Conservation (phyloP, 2,113 vertebrate species). For the Oncorhynchus clarkii region DNA sequence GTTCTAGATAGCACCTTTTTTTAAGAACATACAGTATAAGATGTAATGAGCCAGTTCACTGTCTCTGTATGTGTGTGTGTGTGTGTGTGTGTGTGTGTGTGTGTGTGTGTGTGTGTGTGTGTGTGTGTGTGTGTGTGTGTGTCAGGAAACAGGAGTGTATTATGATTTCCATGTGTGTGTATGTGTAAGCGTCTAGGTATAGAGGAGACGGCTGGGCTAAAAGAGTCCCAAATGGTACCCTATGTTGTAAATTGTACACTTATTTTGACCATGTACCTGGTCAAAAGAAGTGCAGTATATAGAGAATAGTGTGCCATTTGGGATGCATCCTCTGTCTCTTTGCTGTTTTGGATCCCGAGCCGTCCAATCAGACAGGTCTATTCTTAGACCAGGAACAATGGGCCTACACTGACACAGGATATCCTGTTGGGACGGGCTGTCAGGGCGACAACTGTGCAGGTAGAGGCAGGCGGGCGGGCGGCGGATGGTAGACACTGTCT, state of each 20-base stretch:
- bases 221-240: slow-evolving; percentile 31
- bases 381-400: slow-evolving; percentile 69
- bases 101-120: no score
- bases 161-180: neutral
- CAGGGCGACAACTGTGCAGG: slow-evolving; percentile 57
- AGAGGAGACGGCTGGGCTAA: slow-evolving; percentile 23
- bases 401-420: slow-evolving; percentile 66
- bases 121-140: no score
- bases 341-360: slow-evolving; percentile 48
- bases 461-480: slow-evolving; percentile 12
- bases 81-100: slow-evolving; percentile 15
- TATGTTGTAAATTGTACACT: no score
- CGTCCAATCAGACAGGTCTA: slow-evolving; percentile 63
- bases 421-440: slow-evolving; percentile 74
- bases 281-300: no score
- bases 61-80: neutral
- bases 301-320: no score
- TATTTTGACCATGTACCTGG: no score
- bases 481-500: neutral
- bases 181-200: no score
- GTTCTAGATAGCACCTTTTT: no score
- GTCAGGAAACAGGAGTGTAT: neutral
- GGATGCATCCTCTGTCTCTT: no score
- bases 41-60: neutral
- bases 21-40: no score